phyloP scores from a whole-genome alignment of 2,113 vertebrate genomes.

The Megaleporinus macrocephalus region DNA sequence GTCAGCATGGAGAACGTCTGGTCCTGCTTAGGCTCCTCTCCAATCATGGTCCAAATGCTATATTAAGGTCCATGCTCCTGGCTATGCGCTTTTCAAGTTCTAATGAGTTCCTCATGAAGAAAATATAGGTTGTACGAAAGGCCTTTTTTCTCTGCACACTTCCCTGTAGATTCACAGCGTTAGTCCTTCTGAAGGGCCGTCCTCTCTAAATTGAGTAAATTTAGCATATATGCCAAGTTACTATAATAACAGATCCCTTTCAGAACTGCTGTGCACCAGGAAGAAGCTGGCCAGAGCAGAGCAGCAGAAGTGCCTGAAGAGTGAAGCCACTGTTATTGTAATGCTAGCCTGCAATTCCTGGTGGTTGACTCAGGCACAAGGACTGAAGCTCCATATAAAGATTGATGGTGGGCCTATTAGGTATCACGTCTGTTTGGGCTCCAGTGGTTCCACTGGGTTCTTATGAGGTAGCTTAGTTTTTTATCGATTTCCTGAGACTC shows the following conservation, averaged over 20 bases:
- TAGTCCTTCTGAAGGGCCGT: conserved; percentile 18
- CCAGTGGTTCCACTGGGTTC: conserved; percentile 2
- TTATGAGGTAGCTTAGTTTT: background rate
- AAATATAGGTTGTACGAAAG: conserved; percentile 19
- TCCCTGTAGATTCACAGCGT: conserved; percentile 27
- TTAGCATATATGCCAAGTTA: background rate
- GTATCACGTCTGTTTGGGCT: background rate
- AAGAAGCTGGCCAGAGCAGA: background rate
- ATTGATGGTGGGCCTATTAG: conserved; percentile 7
- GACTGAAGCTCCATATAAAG: background rate
- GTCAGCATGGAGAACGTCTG: conserved; percentile 45
- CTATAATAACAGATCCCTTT: conserved; percentile 25
- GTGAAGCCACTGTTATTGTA: conserved; percentile 14
- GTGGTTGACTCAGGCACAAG: conserved; percentile 8
- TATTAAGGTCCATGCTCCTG: conserved; percentile 33
- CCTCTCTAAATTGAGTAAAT: conserved; percentile 20
- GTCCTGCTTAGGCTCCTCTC: conserved; percentile 48
- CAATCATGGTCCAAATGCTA: conserved; percentile 33
- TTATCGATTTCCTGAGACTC: background rate
- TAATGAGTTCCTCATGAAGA: conserved; percentile 61
- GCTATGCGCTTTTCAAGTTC: conserved; percentile 49
- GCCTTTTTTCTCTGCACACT: conserved; percentile 29
- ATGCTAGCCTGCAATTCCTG: background rate
- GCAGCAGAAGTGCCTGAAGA: background rate
- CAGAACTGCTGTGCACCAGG: conserved; percentile 4